Base-by-base conservation (phyloP, 2,113 vertebrate genomes). In the Athene noctua region DNA sequence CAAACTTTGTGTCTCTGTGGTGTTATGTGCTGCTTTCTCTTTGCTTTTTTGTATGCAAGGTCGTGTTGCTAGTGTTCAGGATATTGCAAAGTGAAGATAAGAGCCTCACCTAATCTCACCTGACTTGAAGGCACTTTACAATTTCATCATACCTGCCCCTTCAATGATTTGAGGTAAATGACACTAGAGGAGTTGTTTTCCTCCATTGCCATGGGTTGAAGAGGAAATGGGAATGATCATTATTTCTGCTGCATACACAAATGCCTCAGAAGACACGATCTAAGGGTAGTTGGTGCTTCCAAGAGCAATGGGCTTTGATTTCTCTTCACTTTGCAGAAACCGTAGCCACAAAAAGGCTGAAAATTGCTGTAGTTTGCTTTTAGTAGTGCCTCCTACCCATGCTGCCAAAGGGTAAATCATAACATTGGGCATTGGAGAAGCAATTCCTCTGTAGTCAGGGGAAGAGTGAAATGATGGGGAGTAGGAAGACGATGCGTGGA, bases 401-500 rank as follows among this genome's bases (percentile, higher is more conserved):
- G 26, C 62, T 57, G 81, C 75, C 74, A 91, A 94, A 78, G 79
- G 80, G 62, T 91, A 92, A 85, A 88, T 92, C n/a, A 23, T 86
- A 77, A 58, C 58, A 40, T 61, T 65, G 84, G 77, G 66, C 72
- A 87, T 0, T 55, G 73, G 62, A 94, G 59, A 80, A 97, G 75
- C 86, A 85, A 38, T 74, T 78, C 42, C 46, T 47, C 51, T 78
- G 30, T 78, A 32, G 81, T 86, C 77, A 83, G 70, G 47, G 58
- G 61, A 91, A 61, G 58, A 90, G 65, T 55, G 61, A 92, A 92
- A 78, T 78, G 95, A 55, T 82, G 87, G 67, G 63, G 85, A 93
- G 91, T 87, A 84, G 95, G 59, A 92, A 90, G 87, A 70, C 8
- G 55, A 59, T 62, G 59, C 25, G 54, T 85, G 87, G 71, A 92